Conservation (phyloP, 2,113 vertebrate species). For the Delphinapterus leucas region DNA sequence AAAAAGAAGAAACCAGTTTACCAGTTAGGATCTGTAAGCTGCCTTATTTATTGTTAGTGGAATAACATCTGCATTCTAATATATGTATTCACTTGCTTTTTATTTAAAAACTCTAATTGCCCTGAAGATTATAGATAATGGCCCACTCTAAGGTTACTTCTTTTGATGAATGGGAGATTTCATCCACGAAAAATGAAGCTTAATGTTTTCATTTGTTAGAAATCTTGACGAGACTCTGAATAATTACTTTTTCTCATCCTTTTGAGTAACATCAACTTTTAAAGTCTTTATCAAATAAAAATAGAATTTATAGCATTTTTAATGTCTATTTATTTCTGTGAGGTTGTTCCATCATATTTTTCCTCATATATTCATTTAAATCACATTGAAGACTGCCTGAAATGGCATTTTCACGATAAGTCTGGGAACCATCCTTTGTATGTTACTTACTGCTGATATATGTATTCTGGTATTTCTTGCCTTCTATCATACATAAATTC, state of each 20-base stretch:
- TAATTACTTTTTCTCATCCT: conserved; percentile 47
- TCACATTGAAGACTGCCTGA: conserved; percentile 1
- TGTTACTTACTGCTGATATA: conserved; percentile 18
- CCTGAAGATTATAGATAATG: not conserved
- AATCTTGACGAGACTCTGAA: not conserved
- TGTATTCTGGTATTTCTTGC: conserved; percentile 37
- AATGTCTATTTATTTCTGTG: conserved; percentile 22
- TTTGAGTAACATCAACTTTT: conserved; percentile 41
- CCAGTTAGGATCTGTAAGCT: not conserved
- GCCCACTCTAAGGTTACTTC: not conserved
- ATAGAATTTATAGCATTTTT: conserved; percentile 26
- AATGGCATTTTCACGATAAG: conserved; percentile 25
- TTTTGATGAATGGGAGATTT: not conserved
- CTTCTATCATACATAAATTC: conserved; percentile 20
- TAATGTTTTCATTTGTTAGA: not conserved
- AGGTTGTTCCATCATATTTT: conserved; percentile 2
- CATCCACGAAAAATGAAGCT: not conserved
- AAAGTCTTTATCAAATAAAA: conserved; percentile 42
- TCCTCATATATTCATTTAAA: conserved; percentile 31
- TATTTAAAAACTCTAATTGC: not conserved
- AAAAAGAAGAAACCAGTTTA: not conserved
- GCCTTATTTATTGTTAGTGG: not conserved
- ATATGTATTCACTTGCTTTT: not conserved
- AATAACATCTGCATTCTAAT: not conserved
- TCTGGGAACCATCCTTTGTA: conserved; percentile 33